These are phyloP conservation scores for Oscheius sp. DNA, from an alignment of 2,888 invertebrate genomes.

Conservation along the genomic window DNA sequence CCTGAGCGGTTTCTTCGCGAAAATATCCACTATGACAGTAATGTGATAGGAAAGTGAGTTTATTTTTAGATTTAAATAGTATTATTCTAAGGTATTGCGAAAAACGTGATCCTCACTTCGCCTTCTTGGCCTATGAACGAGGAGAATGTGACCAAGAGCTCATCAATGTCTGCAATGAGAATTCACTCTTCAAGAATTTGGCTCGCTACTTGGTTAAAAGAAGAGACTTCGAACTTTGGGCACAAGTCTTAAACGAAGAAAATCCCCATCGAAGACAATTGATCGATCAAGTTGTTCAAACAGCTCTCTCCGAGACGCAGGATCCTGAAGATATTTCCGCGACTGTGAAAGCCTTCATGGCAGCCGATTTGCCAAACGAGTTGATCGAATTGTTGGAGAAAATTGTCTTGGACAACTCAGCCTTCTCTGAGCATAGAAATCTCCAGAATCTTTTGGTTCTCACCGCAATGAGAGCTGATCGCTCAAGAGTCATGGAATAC, in stretches of 20 bases:
- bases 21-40: slow-evolving; percentile 88
- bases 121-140: slow-evolving; percentile 98
- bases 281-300: slow-evolving; percentile 83
- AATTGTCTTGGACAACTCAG: slow-evolving; percentile 96
- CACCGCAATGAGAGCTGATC: slow-evolving; percentile 90
- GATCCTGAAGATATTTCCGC: slow-evolving; percentile 99
- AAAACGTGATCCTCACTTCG: slow-evolving; percentile 97
- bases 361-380: slow-evolving; percentile 97
- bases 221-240: slow-evolving; percentile 94
- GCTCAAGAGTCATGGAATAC: slow-evolving; percentile 98
- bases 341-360: slow-evolving; percentile 99
- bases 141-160: slow-evolving; percentile 97
- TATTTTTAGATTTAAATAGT: no score
- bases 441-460: slow-evolving; percentile 94
- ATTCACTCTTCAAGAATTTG: slow-evolving; percentile 98
- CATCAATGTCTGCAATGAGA: slow-evolving; percentile 97
- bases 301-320: slow-evolving; percentile 92
- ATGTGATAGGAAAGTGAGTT: slow-evolving; percentile 84
- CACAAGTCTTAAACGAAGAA: slow-evolving; percentile 87
- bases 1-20: slow-evolving; percentile 83
- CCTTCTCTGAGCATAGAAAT: slow-evolving; percentile 97
- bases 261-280: slow-evolving; percentile 93
- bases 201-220: slow-evolving; percentile 90
- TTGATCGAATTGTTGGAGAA: slow-evolving; percentile 96
- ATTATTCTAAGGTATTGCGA: no score